A percentile compares a stretch with the other conserved stretches of the same genome.
phyloP scores from a whole-genome alignment of 2,797 vertebrate species.

The Strix occidentalis region DNA sequence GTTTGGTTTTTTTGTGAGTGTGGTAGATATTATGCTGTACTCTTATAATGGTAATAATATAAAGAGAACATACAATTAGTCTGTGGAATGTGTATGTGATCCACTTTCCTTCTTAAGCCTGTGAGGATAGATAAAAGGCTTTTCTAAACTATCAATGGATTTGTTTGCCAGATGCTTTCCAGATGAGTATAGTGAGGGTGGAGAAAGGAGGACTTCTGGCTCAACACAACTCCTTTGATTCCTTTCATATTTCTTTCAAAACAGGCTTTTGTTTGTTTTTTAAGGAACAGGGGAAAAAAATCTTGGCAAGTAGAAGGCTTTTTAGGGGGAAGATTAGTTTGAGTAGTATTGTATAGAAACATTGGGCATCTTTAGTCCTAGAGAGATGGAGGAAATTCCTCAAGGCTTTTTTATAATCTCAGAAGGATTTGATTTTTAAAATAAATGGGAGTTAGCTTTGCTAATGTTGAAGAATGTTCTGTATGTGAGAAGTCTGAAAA shows the following conservation, averaged over 20 bases:
- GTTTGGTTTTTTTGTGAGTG: neutral
- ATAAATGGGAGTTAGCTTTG: neutral
- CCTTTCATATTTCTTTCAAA: slow-evolving; percentile 53
- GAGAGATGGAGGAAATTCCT: neutral
- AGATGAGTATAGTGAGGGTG: slow-evolving; percentile 30
- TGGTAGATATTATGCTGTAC: neutral
- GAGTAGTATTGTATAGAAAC: neutral
- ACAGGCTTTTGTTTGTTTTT: slow-evolving; percentile 30
- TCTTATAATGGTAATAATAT: neutral
- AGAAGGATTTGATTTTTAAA: neutral
- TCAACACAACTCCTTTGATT: neutral
- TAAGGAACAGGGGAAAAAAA: neutral
- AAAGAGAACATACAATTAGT: neutral
- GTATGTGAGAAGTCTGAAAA: slow-evolving; percentile 33
- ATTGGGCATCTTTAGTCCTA: neutral
- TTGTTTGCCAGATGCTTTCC: slow-evolving; percentile 47
- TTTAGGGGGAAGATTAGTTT: neutral
- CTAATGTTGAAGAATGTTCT: slow-evolving; percentile 57
- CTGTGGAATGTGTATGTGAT: neutral
- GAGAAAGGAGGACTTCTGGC: slow-evolving; percentile 26
- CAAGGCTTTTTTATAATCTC: neutral
- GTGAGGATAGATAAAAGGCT: slow-evolving; percentile 27
- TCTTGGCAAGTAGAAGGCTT: neutral
- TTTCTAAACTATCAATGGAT: slow-evolving; percentile 13
- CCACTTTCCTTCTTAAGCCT: neutral